These are phyloP conservation scores for Drosophila simulans DNA, from an alignment of 1,140 invertebrate genomes.

Conservation along the genomic window DNA sequence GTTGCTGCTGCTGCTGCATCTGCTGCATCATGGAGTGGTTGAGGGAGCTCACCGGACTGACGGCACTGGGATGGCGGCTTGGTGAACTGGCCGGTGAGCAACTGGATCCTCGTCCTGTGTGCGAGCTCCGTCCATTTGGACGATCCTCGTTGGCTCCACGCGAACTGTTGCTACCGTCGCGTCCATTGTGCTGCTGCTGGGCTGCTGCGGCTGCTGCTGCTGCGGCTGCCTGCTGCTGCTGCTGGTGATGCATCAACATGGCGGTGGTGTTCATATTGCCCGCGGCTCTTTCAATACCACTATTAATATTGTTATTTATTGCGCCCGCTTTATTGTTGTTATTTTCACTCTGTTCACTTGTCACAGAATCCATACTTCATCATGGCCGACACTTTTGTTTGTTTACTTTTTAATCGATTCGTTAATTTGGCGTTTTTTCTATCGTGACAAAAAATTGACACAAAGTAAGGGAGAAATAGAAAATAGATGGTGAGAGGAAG, in stretches of 20 bases:
- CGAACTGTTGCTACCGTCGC: conserved; percentile 74
- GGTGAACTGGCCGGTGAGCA: conserved; percentile 85
- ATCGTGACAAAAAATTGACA: conserved; percentile 36
- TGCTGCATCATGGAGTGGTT: conserved; percentile 84
- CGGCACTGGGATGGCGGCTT: conserved; percentile 83
- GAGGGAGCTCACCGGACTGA: conserved; percentile 84
- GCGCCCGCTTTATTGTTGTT: conserved; percentile 85
- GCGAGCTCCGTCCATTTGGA: conserved; percentile 73
- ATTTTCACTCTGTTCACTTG: conserved; percentile 88
- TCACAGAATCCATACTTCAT: conserved; percentile 86
- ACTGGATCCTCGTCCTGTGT: conserved; percentile 84
- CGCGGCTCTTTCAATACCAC: conserved; percentile 54
- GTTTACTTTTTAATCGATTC: conserved; percentile 23
- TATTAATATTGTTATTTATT: conserved; percentile 85
- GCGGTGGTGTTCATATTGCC: conserved; percentile 80
- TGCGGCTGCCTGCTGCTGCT: conserved; percentile 70
- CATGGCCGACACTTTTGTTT: conserved; percentile 60
- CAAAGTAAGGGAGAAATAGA: conserved; percentile 28
- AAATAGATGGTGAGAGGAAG: conserved; percentile 2
- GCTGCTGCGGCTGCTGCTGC: conserved; percentile 62
- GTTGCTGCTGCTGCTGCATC: conserved; percentile 84
- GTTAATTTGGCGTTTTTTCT: conserved; percentile 35
- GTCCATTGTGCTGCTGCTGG: conserved; percentile 81
- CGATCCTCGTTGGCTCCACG: conserved; percentile 75
- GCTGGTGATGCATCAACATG: conserved; percentile 83